These are phyloP conservation scores for Epinephelus moara DNA, from an alignment of 2,113 vertebrate species.

Conservation along the genomic window DNA sequence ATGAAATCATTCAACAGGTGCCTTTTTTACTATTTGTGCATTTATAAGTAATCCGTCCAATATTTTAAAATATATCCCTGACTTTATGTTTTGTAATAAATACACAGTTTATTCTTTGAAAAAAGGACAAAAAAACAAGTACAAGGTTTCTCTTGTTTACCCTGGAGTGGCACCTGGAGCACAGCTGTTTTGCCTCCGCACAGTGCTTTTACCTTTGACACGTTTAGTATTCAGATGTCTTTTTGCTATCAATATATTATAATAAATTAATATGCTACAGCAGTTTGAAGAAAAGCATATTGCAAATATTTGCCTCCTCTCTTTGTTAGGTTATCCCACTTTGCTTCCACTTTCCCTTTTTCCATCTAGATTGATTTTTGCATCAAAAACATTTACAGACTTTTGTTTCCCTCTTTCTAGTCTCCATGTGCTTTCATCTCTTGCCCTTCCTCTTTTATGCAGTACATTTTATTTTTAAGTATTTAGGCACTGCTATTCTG, in stretches of 20 bases:
- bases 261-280: not conserved
- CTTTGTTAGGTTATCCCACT: not conserved
- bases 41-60: not conserved
- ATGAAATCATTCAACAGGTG: not conserved
- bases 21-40: not conserved
- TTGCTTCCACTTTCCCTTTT: not conserved
- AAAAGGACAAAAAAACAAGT: not conserved
- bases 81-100: conserved; percentile 2
- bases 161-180: conserved; percentile 13
- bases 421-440: not conserved
- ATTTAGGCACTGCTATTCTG: not conserved
- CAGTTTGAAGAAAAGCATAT: not conserved
- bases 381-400: not conserved
- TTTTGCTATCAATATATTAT: conserved; percentile 5
- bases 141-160: conserved; percentile 1
- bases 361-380: not conserved
- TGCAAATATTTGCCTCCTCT: not conserved
- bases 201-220: not conserved
- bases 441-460: not conserved
- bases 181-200: not conserved
- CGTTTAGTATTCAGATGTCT: not conserved
- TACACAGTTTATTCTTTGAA: not conserved
- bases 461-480: not conserved
- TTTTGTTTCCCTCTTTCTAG: not conserved
- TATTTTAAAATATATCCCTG: not conserved